Evolutionary conservation across 2,888 invertebrate species (phyloP).

Genomic region (Philonicus albiceps): DNA sequence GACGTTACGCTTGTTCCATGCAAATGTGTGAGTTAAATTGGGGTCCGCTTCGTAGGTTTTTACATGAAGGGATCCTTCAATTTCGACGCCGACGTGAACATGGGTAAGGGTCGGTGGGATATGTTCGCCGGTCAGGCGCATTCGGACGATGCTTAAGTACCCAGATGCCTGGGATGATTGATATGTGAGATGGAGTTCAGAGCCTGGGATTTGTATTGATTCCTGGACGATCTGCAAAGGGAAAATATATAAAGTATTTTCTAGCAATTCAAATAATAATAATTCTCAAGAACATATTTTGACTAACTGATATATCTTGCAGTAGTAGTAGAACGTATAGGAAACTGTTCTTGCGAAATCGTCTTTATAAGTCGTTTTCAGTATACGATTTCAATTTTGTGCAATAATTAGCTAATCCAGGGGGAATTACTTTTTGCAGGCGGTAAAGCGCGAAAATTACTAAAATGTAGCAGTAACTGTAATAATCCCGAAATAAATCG

Average conservation of each 20-base stretch:
- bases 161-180: constrained; percentile 95
- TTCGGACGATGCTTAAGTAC: constrained; percentile 90
- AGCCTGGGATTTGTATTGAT: constrained; percentile 92
- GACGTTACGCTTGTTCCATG: constrained; percentile 98
- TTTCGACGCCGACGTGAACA: constrained; percentile 91
- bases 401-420: no score
- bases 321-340: no score
- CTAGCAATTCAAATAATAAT: background rate
- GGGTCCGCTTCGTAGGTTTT: constrained; percentile 96
- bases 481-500: constrained; percentile 13
- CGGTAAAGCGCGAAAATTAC: background rate
- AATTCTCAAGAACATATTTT: background rate
- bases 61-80: constrained; percentile 91
- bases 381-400: no score
- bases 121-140: constrained; percentile 81
- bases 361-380: no score
- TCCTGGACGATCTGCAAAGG: constrained; percentile 89
- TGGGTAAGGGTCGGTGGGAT: constrained; percentile 84
- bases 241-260: constrained; percentile 16
- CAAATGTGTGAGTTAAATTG: constrained; percentile 92
- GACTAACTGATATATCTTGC: background rate
- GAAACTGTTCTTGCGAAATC: background rate
- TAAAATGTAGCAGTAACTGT: background rate
- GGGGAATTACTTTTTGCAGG: no score
- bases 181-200: constrained; percentile 91